phyloP scores from a whole-genome alignment of 2,113 vertebrate genomes.

The Lamprologus ornatipinnis region DNA sequence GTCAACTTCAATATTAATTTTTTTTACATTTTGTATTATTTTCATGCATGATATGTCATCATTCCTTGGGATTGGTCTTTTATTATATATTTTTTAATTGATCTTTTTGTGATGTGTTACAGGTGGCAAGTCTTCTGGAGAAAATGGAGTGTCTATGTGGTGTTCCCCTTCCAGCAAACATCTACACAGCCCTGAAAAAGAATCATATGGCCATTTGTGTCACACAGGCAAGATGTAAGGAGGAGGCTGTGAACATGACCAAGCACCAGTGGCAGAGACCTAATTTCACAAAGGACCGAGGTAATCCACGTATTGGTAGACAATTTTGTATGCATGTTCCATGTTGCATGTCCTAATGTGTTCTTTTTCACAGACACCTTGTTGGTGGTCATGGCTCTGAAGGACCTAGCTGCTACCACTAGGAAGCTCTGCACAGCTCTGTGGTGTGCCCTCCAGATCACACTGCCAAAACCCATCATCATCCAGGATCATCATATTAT shows the following conservation, averaged over 20 bases:
- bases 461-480: conserved; percentile 30
- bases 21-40: background rate
- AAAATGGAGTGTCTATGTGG: conserved; percentile 60
- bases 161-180: conserved; percentile 49
- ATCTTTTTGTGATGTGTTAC: background rate
- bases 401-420: conserved; percentile 61
- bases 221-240: conserved; percentile 50
- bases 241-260: conserved; percentile 41
- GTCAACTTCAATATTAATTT: background rate
- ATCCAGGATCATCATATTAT: background rate
- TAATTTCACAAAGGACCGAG: conserved; percentile 53
- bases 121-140: conserved; percentile 66
- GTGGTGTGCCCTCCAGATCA: conserved; percentile 70
- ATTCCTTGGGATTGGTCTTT: background rate
- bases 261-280: conserved; percentile 52
- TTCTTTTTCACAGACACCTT: conserved; percentile 46
- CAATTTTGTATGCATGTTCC: background rate
- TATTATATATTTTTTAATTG: background rate
- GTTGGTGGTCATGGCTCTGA: conserved; percentile 53
- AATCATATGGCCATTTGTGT: conserved; percentile 59
- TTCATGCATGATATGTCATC: background rate
- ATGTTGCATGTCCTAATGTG: background rate
- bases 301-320: conserved; percentile 14
- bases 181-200: conserved; percentile 50
- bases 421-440: conserved; percentile 62